phyloP scores from a whole-genome alignment of 1,140 invertebrate genomes.

The Meloidogyne floridensis region DNA sequence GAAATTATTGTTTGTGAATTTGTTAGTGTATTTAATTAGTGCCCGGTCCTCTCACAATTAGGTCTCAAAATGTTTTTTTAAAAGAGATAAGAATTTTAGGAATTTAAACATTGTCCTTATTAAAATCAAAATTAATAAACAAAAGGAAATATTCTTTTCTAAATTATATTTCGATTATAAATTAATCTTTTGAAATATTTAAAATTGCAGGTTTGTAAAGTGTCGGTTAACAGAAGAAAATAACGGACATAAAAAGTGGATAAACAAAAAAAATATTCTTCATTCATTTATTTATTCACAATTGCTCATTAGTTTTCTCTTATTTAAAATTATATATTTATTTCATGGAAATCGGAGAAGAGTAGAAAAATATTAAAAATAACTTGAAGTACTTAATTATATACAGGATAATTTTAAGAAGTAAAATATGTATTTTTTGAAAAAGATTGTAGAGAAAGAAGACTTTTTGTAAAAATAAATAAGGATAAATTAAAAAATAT shows the following conservation, averaged over 20 bases:
- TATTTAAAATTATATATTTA: neutral
- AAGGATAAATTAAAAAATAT: too few relatives aligned
- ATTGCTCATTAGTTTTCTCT: neutral
- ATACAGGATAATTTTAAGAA: neutral
- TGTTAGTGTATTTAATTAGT: too few relatives aligned
- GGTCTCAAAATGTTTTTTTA: too few relatives aligned
- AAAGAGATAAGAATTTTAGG: too few relatives aligned
- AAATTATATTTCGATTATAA: too few relatives aligned
- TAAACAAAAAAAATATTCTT: neutral
- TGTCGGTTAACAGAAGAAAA: neutral
- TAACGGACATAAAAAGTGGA: neutral
- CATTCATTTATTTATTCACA: neutral
- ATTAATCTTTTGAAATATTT: too few relatives aligned
- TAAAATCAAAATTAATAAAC: too few relatives aligned
- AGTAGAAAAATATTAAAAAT: neutral
- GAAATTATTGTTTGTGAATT: too few relatives aligned
- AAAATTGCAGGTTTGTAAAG: too few relatives aligned
- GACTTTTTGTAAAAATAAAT: neutral
- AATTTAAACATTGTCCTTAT: too few relatives aligned
- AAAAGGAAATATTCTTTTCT: too few relatives aligned
- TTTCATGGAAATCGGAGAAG: constrained; percentile 5
- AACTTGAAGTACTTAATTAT: neutral
- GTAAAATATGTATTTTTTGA: neutral
- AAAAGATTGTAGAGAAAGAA: neutral
- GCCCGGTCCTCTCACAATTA: too few relatives aligned